Conservation (phyloP, 2,797 vertebrate species). For the Phrynocephalus vlangalii region DNA sequence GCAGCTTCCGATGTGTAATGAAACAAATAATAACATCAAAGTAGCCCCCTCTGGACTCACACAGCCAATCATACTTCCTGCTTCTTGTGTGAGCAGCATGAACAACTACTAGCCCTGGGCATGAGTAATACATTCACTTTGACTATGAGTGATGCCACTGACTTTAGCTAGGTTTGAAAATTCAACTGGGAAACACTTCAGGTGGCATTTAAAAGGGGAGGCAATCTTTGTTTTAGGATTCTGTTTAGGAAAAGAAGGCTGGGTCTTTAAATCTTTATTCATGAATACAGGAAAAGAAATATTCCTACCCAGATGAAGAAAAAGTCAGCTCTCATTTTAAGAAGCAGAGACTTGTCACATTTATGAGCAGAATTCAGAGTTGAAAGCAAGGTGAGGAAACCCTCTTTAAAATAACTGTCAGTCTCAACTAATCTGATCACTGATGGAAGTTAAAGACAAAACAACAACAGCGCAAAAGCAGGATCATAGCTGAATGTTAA, state of each 20-base stretch:
- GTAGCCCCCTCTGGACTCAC: slow-evolving; percentile 50
- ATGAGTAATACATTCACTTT: fast-evolving
- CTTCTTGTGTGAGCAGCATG: slow-evolving; percentile 43
- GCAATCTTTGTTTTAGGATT: slow-evolving; percentile 7
- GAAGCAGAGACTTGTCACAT: neutral
- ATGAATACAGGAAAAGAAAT: neutral
- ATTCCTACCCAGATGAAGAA: neutral
- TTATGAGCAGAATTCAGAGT: neutral
- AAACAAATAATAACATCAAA: slow-evolving; percentile 63
- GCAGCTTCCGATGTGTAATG: slow-evolving; percentile 55
- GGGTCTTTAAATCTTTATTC: neutral
- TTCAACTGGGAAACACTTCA: slow-evolving; percentile 18
- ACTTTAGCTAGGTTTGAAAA: slow-evolving; percentile 21
- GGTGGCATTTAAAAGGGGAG: slow-evolving; percentile 11
- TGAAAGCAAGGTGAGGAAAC: neutral
- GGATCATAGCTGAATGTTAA: no score
- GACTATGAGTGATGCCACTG: neutral
- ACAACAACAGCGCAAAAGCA: no score
- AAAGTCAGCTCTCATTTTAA: neutral
- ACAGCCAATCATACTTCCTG: slow-evolving; percentile 46
- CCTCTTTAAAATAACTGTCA: neutral
- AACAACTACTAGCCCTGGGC: slow-evolving; percentile 29
- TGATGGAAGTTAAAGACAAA: no score
- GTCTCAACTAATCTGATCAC: neutral
- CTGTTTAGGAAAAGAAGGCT: fast-evolving